Conservation (phyloP, 2,797 vertebrate genomes). For the Hypotaenidia okinawae region DNA sequence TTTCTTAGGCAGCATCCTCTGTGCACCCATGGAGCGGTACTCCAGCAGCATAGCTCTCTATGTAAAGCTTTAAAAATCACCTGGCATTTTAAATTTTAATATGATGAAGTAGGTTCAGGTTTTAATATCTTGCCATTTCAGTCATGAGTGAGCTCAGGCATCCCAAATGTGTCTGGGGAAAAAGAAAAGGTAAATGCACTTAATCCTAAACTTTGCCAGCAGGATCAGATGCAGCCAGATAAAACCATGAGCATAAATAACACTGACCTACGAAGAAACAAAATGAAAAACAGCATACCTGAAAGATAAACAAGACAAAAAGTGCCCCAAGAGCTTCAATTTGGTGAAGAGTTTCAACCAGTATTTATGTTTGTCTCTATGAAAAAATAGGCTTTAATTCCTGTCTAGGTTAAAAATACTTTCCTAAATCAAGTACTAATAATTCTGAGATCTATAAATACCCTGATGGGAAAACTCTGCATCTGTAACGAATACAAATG, state of each 20-base stretch:
- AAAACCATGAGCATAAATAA: conserved; percentile 12
- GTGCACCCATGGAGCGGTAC: not conserved
- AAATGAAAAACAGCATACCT: not conserved
- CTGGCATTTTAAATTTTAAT: not conserved
- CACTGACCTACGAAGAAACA: not conserved
- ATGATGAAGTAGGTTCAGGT: not conserved
- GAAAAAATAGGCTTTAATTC: not conserved
- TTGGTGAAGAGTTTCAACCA: not conserved
- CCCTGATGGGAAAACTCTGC: conserved; percentile 11
- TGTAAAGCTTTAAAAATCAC: not conserved
- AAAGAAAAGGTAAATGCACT: not conserved
- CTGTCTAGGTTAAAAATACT: not conserved
- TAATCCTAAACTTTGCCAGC: conserved; percentile 12
- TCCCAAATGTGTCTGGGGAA: not conserved
- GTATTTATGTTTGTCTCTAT: not conserved
- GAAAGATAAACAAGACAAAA: conserved; percentile 12
- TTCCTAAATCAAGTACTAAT: conserved; percentile 25
- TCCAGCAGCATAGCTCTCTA: not conserved
- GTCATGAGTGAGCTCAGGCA: conserved; percentile 7
- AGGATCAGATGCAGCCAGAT: conserved; percentile 27
- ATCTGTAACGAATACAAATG: conserved; percentile 28
- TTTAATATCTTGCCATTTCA: not conserved
- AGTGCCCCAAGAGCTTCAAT: not conserved
- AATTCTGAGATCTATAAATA: conserved; percentile 47
- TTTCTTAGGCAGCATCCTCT: not conserved